Percentiles rank a stretch among this genome's conserved stretches.
Conservation (phyloP, 1,140 invertebrate genomes). For the Tetramorium parvispinum region DNA sequence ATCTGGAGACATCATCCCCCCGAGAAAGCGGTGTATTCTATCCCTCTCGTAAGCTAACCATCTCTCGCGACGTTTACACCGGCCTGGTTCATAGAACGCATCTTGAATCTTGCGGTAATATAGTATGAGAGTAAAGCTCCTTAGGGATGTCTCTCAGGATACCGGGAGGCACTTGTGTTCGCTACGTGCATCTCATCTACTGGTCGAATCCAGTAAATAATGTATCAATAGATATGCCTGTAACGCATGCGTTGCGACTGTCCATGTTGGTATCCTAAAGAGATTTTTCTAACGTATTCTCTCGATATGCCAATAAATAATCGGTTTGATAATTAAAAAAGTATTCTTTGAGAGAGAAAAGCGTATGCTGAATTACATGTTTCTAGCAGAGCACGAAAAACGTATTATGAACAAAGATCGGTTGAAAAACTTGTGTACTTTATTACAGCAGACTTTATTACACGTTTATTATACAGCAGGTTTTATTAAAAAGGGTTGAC, state of each 20-base stretch:
- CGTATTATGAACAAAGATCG: neutral
- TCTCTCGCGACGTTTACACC: constrained; percentile 54
- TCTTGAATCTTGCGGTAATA: constrained; percentile 58
- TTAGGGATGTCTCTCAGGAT: constrained; percentile 53
- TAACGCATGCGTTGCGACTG: constrained; percentile 8
- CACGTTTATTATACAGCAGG: neutral
- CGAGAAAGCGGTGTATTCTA: constrained; percentile 21
- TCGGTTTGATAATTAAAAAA: neutral
- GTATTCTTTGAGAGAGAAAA: neutral
- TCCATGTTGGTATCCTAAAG: neutral
- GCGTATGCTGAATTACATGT: neutral
- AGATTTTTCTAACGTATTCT: neutral
- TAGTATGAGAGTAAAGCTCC: constrained; percentile 57
- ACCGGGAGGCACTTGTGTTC: constrained; percentile 49
- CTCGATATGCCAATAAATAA: neutral
- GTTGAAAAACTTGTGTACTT: neutral
- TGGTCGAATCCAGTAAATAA: constrained; percentile 58
- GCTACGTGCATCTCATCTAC: constrained; percentile 20
- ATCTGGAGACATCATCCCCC: constrained; percentile 45
- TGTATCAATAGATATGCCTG: constrained; percentile 33
- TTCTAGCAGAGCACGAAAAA: neutral
- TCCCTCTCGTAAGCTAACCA: constrained; percentile 47
- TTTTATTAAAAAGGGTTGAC: constrained; percentile 17
- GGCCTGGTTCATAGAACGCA: constrained; percentile 43
- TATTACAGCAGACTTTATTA: neutral